A percentile compares a stretch with the other conserved stretches of the same genome.
Evolutionary conservation across 2,797 vertebrate species (phyloP).

Genomic region (Microctenopoma steveboyesi): DNA sequence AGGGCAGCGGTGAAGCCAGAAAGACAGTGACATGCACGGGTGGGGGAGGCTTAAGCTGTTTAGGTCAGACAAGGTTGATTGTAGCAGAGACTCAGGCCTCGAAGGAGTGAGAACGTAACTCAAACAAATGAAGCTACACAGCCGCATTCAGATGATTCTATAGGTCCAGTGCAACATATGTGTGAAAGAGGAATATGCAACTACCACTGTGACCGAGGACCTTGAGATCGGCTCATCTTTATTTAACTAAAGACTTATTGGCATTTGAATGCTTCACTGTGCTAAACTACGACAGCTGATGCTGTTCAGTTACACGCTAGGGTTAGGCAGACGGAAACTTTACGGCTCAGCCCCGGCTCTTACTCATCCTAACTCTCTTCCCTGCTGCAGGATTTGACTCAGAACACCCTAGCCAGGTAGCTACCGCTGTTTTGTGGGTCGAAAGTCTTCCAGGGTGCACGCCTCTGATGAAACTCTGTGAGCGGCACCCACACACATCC

Average conservation of each 20-base stretch:
- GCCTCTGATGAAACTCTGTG: slow-evolving; percentile 14
- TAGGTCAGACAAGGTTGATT: slow-evolving; percentile 62
- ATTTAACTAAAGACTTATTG: neutral
- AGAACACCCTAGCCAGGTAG: neutral
- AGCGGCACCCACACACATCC: slow-evolving; percentile 20
- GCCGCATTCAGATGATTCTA: slow-evolving; percentile 21
- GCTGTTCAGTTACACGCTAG: neutral
- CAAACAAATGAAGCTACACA: slow-evolving; percentile 53
- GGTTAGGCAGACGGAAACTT: neutral
- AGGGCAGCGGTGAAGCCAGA: slow-evolving; percentile 39
- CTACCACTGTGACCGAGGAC: neutral
- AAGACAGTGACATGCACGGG: slow-evolving; percentile 26
- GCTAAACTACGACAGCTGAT: neutral
- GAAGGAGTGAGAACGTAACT: slow-evolving; percentile 25
- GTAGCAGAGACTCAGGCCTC: slow-evolving; percentile 26
- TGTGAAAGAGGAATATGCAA: slow-evolving; percentile 4
- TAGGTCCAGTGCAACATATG: neutral
- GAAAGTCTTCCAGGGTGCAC: neutral
- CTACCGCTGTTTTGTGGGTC: slow-evolving; percentile 3
- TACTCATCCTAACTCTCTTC: neutral
- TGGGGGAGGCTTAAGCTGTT: slow-evolving; percentile 23
- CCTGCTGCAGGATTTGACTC: neutral
- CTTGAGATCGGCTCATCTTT: neutral
- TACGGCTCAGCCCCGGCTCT: neutral
- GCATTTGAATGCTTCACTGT: neutral